Conservation (phyloP, 2,888 invertebrate species). For the Leucania comma region DNA sequence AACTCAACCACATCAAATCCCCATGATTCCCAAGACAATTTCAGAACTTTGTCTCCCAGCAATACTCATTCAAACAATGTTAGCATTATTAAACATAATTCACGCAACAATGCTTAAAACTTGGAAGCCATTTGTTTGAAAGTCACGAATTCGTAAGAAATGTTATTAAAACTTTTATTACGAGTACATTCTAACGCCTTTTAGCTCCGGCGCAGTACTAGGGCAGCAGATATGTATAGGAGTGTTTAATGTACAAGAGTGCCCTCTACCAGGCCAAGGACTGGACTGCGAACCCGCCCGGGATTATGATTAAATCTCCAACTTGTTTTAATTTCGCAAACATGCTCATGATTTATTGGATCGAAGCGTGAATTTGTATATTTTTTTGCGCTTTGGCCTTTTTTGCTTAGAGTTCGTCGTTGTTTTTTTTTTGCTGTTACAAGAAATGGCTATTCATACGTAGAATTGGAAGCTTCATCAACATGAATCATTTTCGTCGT, state of each 20-base stretch:
- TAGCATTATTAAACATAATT: conserved; percentile 48
- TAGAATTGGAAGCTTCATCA: conserved; percentile 15
- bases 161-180: conserved; percentile 63
- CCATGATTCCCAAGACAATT: conserved; percentile 18
- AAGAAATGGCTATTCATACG: conserved; percentile 16
- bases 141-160: conserved; percentile 54
- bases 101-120: conserved; percentile 52
- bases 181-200: conserved; percentile 52
- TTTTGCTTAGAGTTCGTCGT: conserved; percentile 19
- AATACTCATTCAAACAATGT: conserved; percentile 38
- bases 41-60: conserved; percentile 25
- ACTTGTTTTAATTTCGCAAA: conserved; percentile 55
- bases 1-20: conserved; percentile 2
- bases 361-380: conserved; percentile 35
- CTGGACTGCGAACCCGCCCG: conserved; percentile 44
- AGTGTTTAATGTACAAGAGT: conserved; percentile 59
- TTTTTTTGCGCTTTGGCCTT: conserved; percentile 37
- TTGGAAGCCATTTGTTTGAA: conserved; percentile 45
- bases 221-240: conserved; percentile 63
- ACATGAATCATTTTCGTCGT: conserved; percentile 18
- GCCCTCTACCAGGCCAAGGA: conserved; percentile 65
- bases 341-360: conserved; percentile 52
- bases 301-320: conserved; percentile 51
- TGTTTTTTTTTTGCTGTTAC: conserved; percentile 9
- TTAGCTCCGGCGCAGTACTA: conserved; percentile 51